These are phyloP conservation scores for Venustaconcha ellipsiformis DNA, from an alignment of 1,140 invertebrate species.

Conservation along the genomic window DNA sequence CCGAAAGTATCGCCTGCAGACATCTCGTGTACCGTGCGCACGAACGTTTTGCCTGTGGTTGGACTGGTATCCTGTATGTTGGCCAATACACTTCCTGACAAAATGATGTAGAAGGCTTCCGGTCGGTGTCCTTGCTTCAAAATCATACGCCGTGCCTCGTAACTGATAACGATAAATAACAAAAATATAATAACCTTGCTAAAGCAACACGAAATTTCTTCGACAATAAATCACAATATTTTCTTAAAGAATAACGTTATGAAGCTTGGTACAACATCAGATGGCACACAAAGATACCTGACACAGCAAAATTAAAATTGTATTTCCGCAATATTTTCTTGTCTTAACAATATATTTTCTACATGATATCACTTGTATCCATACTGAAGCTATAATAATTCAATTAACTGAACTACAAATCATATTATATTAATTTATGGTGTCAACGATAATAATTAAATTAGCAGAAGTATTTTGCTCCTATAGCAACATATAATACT, in stretches of 20 bases:
- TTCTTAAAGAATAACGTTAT: too few relatives aligned
- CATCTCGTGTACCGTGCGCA: constrained; percentile 48
- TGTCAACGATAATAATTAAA: too few relatives aligned
- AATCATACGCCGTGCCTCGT: constrained; percentile 51
- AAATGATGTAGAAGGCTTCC: constrained; percentile 53
- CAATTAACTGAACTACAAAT: too few relatives aligned
- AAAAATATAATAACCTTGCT: not conserved
- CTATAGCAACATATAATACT: too few relatives aligned
- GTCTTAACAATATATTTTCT: not conserved
- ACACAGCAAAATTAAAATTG: not conserved
- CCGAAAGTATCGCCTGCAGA: constrained; percentile 56
- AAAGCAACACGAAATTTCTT: not conserved
- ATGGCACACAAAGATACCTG: too few relatives aligned
- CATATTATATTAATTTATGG: too few relatives aligned
- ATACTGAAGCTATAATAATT: too few relatives aligned
- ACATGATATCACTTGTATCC: too few relatives aligned
- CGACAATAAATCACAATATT: too few relatives aligned
- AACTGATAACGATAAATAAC: constrained; percentile 30
- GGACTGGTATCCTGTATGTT: constrained; percentile 47
- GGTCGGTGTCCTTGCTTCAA: constrained; percentile 57
- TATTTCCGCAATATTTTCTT: not conserved
- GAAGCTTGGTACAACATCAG: too few relatives aligned
- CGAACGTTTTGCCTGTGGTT: constrained; percentile 43
- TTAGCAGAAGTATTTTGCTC: too few relatives aligned
- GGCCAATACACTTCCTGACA: constrained; percentile 53